Conservation (phyloP, 2,113 vertebrate species). For the Hypomesus transpacificus region DNA sequence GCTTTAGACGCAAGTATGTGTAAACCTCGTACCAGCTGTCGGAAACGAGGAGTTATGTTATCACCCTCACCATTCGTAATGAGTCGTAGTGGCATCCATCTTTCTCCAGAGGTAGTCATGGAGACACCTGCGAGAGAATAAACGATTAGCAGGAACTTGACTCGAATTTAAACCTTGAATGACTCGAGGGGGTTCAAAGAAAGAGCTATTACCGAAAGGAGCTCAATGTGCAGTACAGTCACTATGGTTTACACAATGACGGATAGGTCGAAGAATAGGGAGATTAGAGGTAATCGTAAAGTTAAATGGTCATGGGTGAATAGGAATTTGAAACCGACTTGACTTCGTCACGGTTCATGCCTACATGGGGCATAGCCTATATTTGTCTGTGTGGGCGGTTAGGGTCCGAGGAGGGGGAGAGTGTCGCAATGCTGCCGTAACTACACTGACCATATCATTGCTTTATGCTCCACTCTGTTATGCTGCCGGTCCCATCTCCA, state of each 20-base stretch:
- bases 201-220: slow-evolving; percentile 18
- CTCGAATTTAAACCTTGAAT: too few species aligned
- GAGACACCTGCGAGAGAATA: slow-evolving; percentile 44
- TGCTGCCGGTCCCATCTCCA: slow-evolving; percentile 77
- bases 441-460: slow-evolving; percentile 62
- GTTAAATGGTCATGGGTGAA: slow-evolving; percentile 9
- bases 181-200: too few species aligned
- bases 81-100: slow-evolving; percentile 57
- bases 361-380: slow-evolving; percentile 46
- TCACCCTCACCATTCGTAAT: too few species aligned
- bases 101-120: slow-evolving; percentile 53
- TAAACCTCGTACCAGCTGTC: background rate
- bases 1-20: slow-evolving; percentile 54
- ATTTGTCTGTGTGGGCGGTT: slow-evolving; percentile 46
- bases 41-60: too few species aligned
- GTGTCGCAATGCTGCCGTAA: slow-evolving; percentile 52
- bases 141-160: background rate
- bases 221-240: slow-evolving; percentile 70
- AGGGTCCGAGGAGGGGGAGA: slow-evolving; percentile 45
- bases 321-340: slow-evolving; percentile 12
- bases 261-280: slow-evolving; percentile 17
- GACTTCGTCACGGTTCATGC: background rate
- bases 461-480: slow-evolving; percentile 74
- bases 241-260: slow-evolving; percentile 60
- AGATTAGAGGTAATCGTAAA: slow-evolving; percentile 39